Evolutionary conservation across 2,113 vertebrate species (phyloP), one percentile per base, ranked within the genome.

Genomic region (Epinephelus moara): DNA sequence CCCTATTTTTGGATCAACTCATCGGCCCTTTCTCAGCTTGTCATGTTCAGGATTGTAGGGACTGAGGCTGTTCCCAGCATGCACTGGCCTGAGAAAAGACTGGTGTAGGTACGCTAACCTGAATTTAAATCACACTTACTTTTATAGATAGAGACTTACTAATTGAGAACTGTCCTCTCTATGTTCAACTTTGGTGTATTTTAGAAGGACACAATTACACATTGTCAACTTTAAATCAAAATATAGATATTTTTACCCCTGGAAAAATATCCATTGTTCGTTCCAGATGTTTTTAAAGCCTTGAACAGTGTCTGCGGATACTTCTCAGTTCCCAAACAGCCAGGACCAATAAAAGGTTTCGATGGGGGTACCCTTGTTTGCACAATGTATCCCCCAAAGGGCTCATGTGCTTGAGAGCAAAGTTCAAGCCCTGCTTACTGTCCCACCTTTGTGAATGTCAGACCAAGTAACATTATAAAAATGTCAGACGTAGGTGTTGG

Each of bases 1-100:
- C 27, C 7, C 75, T 83, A 81, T 83, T 86, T 80, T 56, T 83
- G 56, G 75, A 80, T 53, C 30, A 53, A 10, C 14, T 40, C 27
- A 59, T 75, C 11, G 8, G 27, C 17, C 27, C 27, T 47, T 12
- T 52, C 18, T 37, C 15, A 52, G 66, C 10, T 21, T 11, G 17
- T 50, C 7, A 18, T 23, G 33, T 67, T 45, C 63, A 67, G 40
- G 9, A 13, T 82, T 23, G 19, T 30, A 23, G 6, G n/a, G 6
- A 52, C 18, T 52, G 8, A 40, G 19, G 56, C 18, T 2, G 3
- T 61, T 61, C 33, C 18, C 23, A 82, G 25, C 37, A 57, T 70
- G 42, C 63, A 69, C 12, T 52, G 53, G 55, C 4, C 47, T 47
- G 52, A 27, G 33, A 37, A 37, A 37, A 7, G 33, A 7, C 33